Evolutionary conservation across 2,113 vertebrate genomes (phyloP).

Genomic region (Podarcis muralis): DNA sequence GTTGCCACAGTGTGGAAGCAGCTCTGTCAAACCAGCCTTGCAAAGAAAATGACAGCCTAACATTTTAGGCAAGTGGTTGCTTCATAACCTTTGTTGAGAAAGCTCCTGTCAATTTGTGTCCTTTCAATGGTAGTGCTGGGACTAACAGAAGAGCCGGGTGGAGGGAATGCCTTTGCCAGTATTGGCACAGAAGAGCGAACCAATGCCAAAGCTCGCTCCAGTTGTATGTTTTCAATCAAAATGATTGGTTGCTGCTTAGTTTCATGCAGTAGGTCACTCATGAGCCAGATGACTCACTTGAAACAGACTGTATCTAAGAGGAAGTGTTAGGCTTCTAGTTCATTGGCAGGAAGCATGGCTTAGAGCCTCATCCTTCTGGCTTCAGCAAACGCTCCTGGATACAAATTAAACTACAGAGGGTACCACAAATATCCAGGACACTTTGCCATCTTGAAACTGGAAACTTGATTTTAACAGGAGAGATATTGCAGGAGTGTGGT

Average conservation of each 20-base stretch:
- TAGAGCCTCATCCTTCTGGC: not conserved
- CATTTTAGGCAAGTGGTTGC: conserved; percentile 1
- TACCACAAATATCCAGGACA: conserved; percentile 14
- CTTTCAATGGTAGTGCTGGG: not conserved
- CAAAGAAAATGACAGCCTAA: conserved; percentile 24
- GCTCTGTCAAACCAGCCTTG: conserved; percentile 10
- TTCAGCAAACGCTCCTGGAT: not conserved
- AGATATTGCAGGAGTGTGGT: not conserved
- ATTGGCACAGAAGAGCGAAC: not conserved
- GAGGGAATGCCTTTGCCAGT: not conserved
- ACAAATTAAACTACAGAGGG: conserved; percentile 15
- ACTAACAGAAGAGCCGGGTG: not conserved
- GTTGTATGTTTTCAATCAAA: not conserved
- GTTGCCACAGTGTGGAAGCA: conserved; percentile 7
- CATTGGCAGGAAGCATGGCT: not conserved
- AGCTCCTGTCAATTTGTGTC: not conserved
- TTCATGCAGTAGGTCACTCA: not conserved
- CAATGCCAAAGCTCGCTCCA: not conserved
- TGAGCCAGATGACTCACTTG: not conserved
- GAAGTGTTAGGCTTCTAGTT: not conserved
- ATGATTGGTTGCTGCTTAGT: not conserved
- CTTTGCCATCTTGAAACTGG: not conserved
- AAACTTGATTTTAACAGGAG: not conserved
- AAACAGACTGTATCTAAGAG: not conserved
- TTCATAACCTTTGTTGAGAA: not conserved